Base-by-base conservation (phyloP, 1,140 invertebrate genomes). In the Hydropsyche tenuis region DNA sequence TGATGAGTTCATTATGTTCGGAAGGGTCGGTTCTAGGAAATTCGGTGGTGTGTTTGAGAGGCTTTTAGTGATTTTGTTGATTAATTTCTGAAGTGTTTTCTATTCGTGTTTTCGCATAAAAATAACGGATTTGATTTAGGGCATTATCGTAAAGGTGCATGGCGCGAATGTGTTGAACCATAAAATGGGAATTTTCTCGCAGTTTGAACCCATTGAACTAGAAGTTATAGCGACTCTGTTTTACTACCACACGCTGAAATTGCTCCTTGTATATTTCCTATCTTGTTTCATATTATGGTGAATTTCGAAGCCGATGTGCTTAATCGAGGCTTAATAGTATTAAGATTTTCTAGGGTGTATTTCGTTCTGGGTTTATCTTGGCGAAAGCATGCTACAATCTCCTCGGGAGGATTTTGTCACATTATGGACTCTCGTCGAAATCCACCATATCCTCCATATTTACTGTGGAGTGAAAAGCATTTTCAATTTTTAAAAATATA, bases 331-430 rank as follows among this genome's bases (percentile, higher is more conserved):
- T 37, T 37, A 37, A 37, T 37, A 37, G 30, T 4, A 37, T 37
- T 37, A 37, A 37, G 30, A 51, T 51, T 51, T 51, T 20, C 18
- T 3, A 9, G 30, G 9, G 9, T 37, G 9, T 62, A 62, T 62
- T 4, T 62, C 56, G 23, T 62, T 62, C 22, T 62, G 3, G 14
- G 56, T 62, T 62, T 62, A 62, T 62, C 56, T 62, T 7, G 18
- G 4, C 3, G 56, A 3, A 6, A 62, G 18, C 56, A 12, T 25
- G 56, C 12, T 16, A 20, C 6, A 22, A 14, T 62, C 56, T 22
- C 4, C 23, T 62, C 5, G 3, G 18, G 3, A 16, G 23, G 56
- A 62, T 62, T 62, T 62, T 27, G 56, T 20, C 20, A 62, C 56
- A 62, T 62, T 20, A 27, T 22, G 56, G 18, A 16, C 22, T 62